phyloP scores from a whole-genome alignment of 2,888 invertebrate species.

The Drosophila mulleri region DNA sequence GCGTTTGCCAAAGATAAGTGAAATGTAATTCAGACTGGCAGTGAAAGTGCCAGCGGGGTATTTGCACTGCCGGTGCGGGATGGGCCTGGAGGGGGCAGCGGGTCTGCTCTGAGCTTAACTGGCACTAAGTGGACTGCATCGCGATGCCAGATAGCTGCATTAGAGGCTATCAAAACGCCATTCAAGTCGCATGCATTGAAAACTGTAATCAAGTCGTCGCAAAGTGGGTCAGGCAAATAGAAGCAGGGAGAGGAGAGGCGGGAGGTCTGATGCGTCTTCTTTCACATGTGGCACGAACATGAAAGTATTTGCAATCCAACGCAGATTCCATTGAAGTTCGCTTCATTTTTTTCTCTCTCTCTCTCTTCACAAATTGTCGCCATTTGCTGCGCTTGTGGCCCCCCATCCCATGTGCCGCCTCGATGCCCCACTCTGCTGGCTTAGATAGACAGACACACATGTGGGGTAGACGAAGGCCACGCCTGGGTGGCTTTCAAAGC shows the following conservation, averaged over 20 bases:
- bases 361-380: conserved; percentile 70
- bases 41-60: conserved; percentile 62
- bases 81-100: too few relatives aligned
- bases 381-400: conserved; percentile 60
- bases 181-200: conserved; percentile 64
- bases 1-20: conserved; percentile 57
- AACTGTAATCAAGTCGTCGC: conserved; percentile 71
- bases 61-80: conserved; percentile 9
- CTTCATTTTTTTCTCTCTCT: neutral
- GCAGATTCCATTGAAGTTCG: conserved; percentile 47
- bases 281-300: conserved; percentile 49
- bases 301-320: conserved; percentile 61
- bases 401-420: conserved; percentile 16
- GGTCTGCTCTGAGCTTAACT: conserved; percentile 45
- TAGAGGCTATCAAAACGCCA: conserved; percentile 76
- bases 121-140: conserved; percentile 77
- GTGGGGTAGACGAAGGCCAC: conserved; percentile 40
- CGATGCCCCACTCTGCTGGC: neutral
- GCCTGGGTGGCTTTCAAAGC: conserved; percentile 48
- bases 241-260: neutral
- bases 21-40: conserved; percentile 59
- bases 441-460: conserved; percentile 29
- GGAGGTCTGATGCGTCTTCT: neutral
- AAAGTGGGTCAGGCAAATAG: conserved; percentile 76
- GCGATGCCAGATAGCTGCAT: conserved; percentile 74